Base-by-base conservation (phyloP, 1,140 invertebrate genomes). In the Drosophila willistoni region DNA sequence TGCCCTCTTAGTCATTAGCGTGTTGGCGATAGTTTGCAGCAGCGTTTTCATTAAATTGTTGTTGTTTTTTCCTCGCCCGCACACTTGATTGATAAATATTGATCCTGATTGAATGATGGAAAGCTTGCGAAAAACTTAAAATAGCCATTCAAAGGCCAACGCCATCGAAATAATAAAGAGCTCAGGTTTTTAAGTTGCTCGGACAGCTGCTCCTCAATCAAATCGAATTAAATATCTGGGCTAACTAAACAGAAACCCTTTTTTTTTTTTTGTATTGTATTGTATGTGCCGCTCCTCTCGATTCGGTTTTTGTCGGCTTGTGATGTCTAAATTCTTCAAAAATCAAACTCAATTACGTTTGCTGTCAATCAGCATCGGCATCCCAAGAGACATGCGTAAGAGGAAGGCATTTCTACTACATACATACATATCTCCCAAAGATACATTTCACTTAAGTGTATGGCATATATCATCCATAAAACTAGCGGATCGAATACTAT, bases 31-130 rank as follows among this genome's bases (percentile, higher is more conserved):
- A 69, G 60, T 66, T 71, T 66, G 47, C 59, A 19, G 47, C 59
- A 19, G 63, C 65, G 64, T 36, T 68, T 77, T 67, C 57, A 68
- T 59, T 78, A 61, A 41, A 29, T 44, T 36, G 51, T 64, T 68
- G 34, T 60, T 47, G 14, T 34, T 39, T 71, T 63, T 42, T 42
- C 56, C 63, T 69, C 67, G 56, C 69, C 68, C 73, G 71, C 57
- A 41, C 64, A 66, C 69, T 87, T 86, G 76, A 87, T 83, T 86
- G 81, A 87, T 83, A 86, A 86, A 89, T 86, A 86, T 89, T 86
- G 83, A 86, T 86, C 83, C 83, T 86, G 83, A 86, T 86, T 86
- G 83, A 86, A 86, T 86, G 83, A 86, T 86, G 83, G 84, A 86
- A 83, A 76, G 83, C 83, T 87, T 77, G 77, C 83, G 68, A 79